Base-by-base conservation (phyloP, 2,113 vertebrate species). In the Sylvia atricapilla region DNA sequence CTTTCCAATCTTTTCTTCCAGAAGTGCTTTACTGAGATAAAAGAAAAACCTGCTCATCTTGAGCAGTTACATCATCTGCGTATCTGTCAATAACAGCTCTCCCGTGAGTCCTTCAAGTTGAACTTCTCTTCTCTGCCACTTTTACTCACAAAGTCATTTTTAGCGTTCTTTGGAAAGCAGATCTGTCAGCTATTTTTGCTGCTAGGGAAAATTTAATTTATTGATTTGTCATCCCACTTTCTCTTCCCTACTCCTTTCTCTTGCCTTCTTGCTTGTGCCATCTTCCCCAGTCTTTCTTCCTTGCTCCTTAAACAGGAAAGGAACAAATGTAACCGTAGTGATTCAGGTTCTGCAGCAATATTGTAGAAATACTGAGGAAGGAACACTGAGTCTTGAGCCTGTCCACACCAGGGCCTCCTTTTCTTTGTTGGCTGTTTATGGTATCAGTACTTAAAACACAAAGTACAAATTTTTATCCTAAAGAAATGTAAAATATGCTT, bases 41-140 rank as follows among this genome's bases (percentile, higher is more conserved):
- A 96, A 97, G 93, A 69, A 96, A 95, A 96, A 70, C 74, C 79
- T 96, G 83, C 63, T 96, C 73, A 78, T 94, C 72, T 82, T 39
- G 43, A 95, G 81, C 89, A 88, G 69, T 95, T 92, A 87, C 78
- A 76, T 94, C 80, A 82, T 63, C 67, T 67, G 95, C 1, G 3
- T 85, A 52, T 90, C 88, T 94, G 88, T 76, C 94, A 92, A 86
- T 96, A 96, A 80, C 44, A 78, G 87, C 78, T 95, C 87, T 96
- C 89, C 66, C 69, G 10, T 70, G 84, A 86, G 77, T 67, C 39
- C 49, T 60, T 87, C 79, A 47, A 66, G 59, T 52, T 91, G 73
- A 50, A 50, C 39, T 78, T 96, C 59, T 25, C 53, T 84, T 75
- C 73, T 84, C 50, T 81, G 75, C 60, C 55, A 22, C 68, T 97